Evolutionary conservation across 2,113 vertebrate species (phyloP), one percentile per base, ranked within the genome.

Genomic region (Oxyura jamaicensis): DNA sequence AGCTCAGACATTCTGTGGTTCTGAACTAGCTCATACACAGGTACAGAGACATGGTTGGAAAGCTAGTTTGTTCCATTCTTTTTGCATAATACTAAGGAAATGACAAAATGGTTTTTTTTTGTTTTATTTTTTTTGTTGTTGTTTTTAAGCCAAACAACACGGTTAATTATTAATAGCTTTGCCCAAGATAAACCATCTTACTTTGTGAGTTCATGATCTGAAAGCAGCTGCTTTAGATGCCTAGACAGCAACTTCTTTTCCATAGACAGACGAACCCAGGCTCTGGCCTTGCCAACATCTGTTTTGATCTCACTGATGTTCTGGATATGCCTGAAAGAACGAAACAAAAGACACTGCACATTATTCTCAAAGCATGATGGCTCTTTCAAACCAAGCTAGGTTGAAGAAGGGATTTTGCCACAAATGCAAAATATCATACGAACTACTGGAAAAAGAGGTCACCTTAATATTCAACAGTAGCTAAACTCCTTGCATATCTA

Each of bases 221-320:
- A 99, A 36, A 99, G 98, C 81, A 99, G 98, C 94, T 99, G 99
- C 87, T 99, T 99, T 87, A 99, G 97, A 92, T 99, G 99, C 93
- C 99, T 98, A 91, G 99, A 99, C 12, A 99, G 98, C 90, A 99
- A 98, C 85, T 99, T 99, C 98, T 99, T 99, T 96, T 99, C 99
- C 99, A 99, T 99, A 28, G 99, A 99, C 41, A 99, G 98, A 50
- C 99, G 98, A 73, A 99, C 99, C 99, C 99, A 99, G 44, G 99
- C 99, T 97, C 99, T 98, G 94, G 99, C 99, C 68, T 99, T 99
- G 72, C 99, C 99, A 96, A 99, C 99, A 26, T 99, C 99, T 4
- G 99, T 99, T 98, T 99, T 99, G 95, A 99, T 99, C 97, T 99
- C 99, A 65, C 99, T 98, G 1, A 99, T 99, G 91, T 99, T 99